Base-by-base conservation (phyloP, 2,797 vertebrate genomes). In the Balearica regulorum region DNA sequence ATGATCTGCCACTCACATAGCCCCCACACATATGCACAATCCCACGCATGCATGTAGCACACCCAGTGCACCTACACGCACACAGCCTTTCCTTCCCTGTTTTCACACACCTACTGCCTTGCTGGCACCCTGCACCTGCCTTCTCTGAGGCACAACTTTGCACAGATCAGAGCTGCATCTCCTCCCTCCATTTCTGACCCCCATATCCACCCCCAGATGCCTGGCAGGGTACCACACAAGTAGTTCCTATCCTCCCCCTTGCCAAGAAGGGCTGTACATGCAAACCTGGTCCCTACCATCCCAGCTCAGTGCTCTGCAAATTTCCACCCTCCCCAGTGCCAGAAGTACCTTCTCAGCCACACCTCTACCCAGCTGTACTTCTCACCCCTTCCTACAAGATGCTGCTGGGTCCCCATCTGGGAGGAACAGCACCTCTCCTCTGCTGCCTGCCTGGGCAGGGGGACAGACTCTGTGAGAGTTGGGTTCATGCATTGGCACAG, bases 51-150 rank as follows among this genome's bases (percentile, higher is more conserved):
- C 1, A 0, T 15, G 28, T 55, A 61, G 46, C 48, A 26, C 15
- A 28, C 51, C 51, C 51, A 53, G 51, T 9, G 7, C 15, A 72
- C 9, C 3, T 5, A 14, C 0, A 0, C 21, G 31, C 29, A 33
- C 0, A 2, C 76, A 88, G 25, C 21, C 10, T 64, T 68, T 35
- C 18, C 24, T 53, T 44, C 44, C 37, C 41, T 83, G 44, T n/a
- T 71, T 51, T 53, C 60, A 53, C 53, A 75, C 18, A 44, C 8
- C 10, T 19, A 9, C 3, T 2, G 4, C 64, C 43, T 35, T 7
- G 2, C 69, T 87, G 53, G 37, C n/a, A 90, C 16, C 15, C 5
- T 4, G 17, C 22, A 13, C 11, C 25, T 70, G 48, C 66, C 57
- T 49, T 82, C 2, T 2, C 77, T 39, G 80, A 53, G 77, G 41